Evolutionary conservation across 2,888 invertebrate species (phyloP).

Genomic region (Morpho deidamia): DNA sequence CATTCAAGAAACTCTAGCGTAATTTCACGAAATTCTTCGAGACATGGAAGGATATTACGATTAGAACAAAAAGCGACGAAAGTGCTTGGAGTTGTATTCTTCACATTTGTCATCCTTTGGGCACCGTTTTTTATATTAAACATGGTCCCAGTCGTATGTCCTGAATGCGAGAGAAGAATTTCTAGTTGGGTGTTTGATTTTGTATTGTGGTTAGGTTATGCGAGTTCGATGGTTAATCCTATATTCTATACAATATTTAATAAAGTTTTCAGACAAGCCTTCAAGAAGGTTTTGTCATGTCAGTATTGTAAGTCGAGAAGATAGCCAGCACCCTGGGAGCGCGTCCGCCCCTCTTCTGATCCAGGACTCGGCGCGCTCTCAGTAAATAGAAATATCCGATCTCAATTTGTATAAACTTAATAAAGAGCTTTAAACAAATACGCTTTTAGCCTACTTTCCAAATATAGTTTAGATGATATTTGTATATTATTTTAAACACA

Average conservation of each 20-base stretch:
- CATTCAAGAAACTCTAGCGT: constrained; percentile 90
- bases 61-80: constrained; percentile 98
- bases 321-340: constrained; percentile 76
- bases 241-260: constrained; percentile 98
- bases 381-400: constrained; percentile 64
- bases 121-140: constrained; percentile 97
- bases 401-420: constrained; percentile 60
- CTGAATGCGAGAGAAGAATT: constrained; percentile 86
- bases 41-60: constrained; percentile 90
- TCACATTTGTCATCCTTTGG: constrained; percentile 96
- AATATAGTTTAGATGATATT: neutral
- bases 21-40: constrained; percentile 87
- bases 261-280: constrained; percentile 94
- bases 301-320: constrained; percentile 79
- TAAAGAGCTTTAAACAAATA: constrained; percentile 44
- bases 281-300: constrained; percentile 90
- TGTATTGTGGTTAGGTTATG: constrained; percentile 95
- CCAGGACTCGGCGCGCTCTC: constrained; percentile 69
- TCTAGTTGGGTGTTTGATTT: constrained; percentile 90
- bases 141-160: constrained; percentile 89
- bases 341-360: constrained; percentile 65
- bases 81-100: constrained; percentile 95
- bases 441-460: constrained; percentile 18
- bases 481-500: neutral
- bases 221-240: constrained; percentile 96